phyloP scores from a whole-genome alignment of 2,113 vertebrate genomes.

The Lampris incognitus region DNA sequence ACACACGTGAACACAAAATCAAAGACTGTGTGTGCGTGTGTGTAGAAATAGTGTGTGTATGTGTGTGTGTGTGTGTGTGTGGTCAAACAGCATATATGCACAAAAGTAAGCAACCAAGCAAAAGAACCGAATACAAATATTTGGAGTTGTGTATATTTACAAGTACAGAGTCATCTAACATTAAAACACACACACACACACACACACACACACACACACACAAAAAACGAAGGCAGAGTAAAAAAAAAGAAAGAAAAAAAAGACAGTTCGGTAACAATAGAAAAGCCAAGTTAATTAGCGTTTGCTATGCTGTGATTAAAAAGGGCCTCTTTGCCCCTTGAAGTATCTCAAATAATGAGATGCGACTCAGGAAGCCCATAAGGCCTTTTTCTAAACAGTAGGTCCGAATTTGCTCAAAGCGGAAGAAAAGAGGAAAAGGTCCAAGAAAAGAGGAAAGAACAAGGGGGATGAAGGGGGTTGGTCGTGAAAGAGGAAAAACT shows the following conservation, averaged over 20 bases:
- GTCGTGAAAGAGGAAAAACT: not conserved
- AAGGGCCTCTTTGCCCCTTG: not conserved
- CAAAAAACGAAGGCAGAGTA: not conserved
- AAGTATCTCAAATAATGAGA: not conserved
- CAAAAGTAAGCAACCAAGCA: too few relatives aligned
- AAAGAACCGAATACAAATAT: too few relatives aligned
- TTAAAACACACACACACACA: not conserved
- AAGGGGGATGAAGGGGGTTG: conserved; percentile 1
- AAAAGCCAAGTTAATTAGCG: conserved; percentile 32
- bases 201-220: not conserved
- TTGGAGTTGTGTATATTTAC: too few relatives aligned
- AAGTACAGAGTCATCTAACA: not conserved
- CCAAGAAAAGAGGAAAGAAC: not conserved
- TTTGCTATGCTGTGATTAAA: not conserved
- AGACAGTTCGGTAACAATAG: not conserved
- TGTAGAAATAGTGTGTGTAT: too few relatives aligned
- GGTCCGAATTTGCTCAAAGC: not conserved
- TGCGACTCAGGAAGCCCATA: not conserved
- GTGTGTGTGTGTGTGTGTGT: too few relatives aligned
- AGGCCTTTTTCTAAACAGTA: not conserved
- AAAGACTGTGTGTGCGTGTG: too few relatives aligned
- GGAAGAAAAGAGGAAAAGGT: not conserved
- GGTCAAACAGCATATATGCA: too few relatives aligned
- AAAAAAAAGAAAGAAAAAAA: not conserved
- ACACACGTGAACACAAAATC: not conserved